phyloP scores from a whole-genome alignment of 2,888 invertebrate genomes.

The Drosophila neonasuta region DNA sequence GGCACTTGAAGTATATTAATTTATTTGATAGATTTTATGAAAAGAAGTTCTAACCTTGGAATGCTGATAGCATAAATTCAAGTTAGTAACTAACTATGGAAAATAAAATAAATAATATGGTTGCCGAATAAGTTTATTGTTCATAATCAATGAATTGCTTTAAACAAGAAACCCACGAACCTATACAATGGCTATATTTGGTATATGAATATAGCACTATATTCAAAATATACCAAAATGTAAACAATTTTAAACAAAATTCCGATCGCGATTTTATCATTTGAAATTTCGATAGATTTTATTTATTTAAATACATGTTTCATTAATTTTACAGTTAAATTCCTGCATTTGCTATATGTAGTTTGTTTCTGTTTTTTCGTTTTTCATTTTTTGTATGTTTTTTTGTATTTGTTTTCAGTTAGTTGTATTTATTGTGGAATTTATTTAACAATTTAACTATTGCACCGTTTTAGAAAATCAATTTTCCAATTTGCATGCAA shows the following conservation, averaged over 20 bases:
- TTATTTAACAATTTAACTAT: slow-evolving; percentile 75
- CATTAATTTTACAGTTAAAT: slow-evolving; percentile 70
- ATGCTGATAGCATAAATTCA: too few relatives aligned
- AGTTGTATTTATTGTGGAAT: slow-evolving; percentile 54
- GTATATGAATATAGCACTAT: too few relatives aligned
- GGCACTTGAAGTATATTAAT: too few relatives aligned
- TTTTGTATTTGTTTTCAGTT: slow-evolving; percentile 17
- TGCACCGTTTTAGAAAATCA: slow-evolving; percentile 55
- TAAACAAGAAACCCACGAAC: too few relatives aligned
- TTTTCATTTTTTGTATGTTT: slow-evolving; percentile 29
- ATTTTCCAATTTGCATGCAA: slow-evolving; percentile 54
- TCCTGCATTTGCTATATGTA: slow-evolving; percentile 77
- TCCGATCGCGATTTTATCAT: slow-evolving; percentile 29
- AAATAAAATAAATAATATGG: too few relatives aligned
- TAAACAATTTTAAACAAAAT: neutral
- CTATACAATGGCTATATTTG: too few relatives aligned
- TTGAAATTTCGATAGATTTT: slow-evolving; percentile 61
- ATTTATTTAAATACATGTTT: slow-evolving; percentile 76
- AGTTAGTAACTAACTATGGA: too few relatives aligned
- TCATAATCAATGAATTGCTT: too few relatives aligned
- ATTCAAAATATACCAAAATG: too few relatives aligned
- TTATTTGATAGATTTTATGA: too few relatives aligned
- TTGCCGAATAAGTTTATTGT: too few relatives aligned
- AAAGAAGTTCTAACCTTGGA: too few relatives aligned
- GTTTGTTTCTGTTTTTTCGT: slow-evolving; percentile 56